Evolutionary conservation across 1,140 invertebrate genomes (phyloP), one percentile per base, ranked within the genome.

Genomic region (Scaptomyza hsui): DNA sequence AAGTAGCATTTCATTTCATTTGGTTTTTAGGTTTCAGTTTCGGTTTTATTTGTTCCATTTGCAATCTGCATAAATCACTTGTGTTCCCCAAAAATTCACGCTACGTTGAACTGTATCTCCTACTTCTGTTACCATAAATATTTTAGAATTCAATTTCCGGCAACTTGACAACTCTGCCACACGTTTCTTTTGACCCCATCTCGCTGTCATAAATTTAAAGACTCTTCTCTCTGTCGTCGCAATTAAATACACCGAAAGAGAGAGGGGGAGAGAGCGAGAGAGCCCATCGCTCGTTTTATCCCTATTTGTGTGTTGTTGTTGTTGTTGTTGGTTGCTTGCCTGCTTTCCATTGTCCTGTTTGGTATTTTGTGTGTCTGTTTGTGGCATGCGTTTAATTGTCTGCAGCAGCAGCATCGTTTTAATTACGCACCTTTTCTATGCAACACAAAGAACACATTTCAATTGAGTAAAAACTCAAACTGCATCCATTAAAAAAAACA

Each of bases 91-190:
- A 44, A 79, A 75, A 75, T 78, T 62, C 79, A 59, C 72, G 71
- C 79, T 55, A 72, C 45, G 56, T 56, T 72, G 55, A 49, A 63
- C 63, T 55, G 68, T 63, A 57, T 57, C 39, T 48, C 21, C 51
- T 35, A 1, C 48, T 53, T 24, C 5, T 49, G n/a, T 13, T 45
- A 55, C 44, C 59, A 81, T 83, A 76, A 86, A 83, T 83, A 83
- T 83, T 83, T 83, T 83, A 83, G 81, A 80, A 85, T 83, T 83
- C 80, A 83, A 83, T 83, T 83, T 83, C 80, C 80, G 80, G 68
- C 61, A 64, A 57, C 68, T 71, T 71, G 68, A 71, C 61, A 71
- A 71, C 61, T 57, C 37, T 44, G 52, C 68, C 61, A 37, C 61
- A 35, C 44, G 37, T 57, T 71, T 37, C 32, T 7, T 6, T 9